Evolutionary conservation across 64 coral and sea anemone species (phyloP).

Genomic region (Hydrozoanthus tunicans): DNA sequence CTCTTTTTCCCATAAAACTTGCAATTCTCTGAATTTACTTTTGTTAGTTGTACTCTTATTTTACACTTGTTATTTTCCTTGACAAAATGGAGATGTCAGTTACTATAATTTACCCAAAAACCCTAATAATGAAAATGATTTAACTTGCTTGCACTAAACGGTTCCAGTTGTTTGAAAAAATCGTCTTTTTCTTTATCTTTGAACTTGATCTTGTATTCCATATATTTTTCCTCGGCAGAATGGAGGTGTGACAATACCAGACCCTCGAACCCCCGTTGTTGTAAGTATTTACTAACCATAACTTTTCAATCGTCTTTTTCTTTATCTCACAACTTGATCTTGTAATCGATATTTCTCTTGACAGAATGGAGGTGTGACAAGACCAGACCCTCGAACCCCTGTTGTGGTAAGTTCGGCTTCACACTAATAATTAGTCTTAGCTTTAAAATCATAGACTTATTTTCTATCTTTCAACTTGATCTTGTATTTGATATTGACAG

Average conservation of each 20-base stretch:
- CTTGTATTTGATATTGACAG: neutral
- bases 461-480: too few relatives aligned
- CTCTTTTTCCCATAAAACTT: too few relatives aligned
- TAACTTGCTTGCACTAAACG: too few relatives aligned
- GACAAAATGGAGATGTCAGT: too few relatives aligned
- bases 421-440: neutral
- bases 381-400: neutral
- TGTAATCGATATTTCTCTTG: neutral
- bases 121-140: neutral
- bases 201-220: too few relatives aligned
- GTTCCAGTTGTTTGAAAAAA: too few relatives aligned
- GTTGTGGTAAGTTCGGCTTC: neutral
- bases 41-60: too few relatives aligned
- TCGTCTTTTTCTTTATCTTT: too few relatives aligned
- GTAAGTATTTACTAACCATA: neutral
- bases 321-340: too few relatives aligned
- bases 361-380: constrained; percentile 27
- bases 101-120: neutral
- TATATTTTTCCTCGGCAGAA: neutral
- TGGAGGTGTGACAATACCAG: constrained; percentile 1
- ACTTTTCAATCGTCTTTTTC: too few relatives aligned
- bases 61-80: too few relatives aligned
- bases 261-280: constrained; percentile 1
- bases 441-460: neutral
- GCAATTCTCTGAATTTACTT: too few relatives aligned